Evolutionary conservation across 1,140 invertebrate genomes (phyloP), one percentile per base, ranked within the genome.

Genomic region (Eulimnadia texana): DNA sequence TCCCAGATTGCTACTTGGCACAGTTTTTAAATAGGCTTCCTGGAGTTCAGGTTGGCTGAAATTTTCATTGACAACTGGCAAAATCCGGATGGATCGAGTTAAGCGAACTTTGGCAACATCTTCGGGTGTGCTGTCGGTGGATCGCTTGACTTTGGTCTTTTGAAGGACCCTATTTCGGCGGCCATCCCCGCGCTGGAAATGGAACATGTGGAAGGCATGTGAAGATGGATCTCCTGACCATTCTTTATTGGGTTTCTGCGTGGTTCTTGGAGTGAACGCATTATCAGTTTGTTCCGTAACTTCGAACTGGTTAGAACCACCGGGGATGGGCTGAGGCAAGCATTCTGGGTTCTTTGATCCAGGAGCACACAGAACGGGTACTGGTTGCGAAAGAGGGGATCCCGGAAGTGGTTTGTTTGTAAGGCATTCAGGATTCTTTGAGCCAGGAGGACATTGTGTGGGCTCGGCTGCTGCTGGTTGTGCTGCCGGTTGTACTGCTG

Each of bases 161-260:
- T 64, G 62, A 51, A 66, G 64, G 23, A 59, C 33, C 33, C 49
- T 51, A n/a, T 64, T 55, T 13, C 68, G 42, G 16, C 67, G 58
- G 2, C 67, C 66, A 61, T 68, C 66, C 0, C 67, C 67, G 22
- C 57, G 51, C 51, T 69, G 63, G 60, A 60, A 67, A 50, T 67
- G 68, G 56, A 64, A 67, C 24, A 58, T 67, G 42, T 67, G 66
- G 62, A 67, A 68, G n/a, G 67, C 64, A 50, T 68, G 66, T 27
- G 65, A 60, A 16, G 66, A 59, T 27, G 67, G 58, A 50, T 69
- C 66, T 2, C 67, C 67, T 27, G 64, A 59, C 66, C 67, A 63
- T 42, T 42, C 33, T 16, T 42, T 42, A 16, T 6, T 9, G 6
- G 33, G 33, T 16, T 9, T 42, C 16, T 42, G 33, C 6, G 33